phyloP scores from a whole-genome alignment of 2,888 invertebrate species.

The Drosophila emarginata region DNA sequence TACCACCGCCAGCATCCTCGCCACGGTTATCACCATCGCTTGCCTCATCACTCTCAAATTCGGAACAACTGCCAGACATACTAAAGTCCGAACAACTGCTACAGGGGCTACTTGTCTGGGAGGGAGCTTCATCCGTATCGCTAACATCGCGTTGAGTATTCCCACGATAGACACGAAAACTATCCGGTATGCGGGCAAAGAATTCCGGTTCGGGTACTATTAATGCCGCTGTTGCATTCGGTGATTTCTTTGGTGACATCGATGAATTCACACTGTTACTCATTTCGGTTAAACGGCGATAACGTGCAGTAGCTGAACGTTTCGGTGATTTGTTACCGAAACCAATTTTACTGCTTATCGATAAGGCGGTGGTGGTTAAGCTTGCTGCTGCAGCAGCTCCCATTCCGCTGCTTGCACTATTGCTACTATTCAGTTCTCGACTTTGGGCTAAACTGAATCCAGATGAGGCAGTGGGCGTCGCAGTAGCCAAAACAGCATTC shows the following conservation, averaged over 20 bases:
- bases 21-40: constrained; percentile 62
- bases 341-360: constrained; percentile 67
- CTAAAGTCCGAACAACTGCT: constrained; percentile 82
- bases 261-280: constrained; percentile 67
- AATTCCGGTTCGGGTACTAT: constrained; percentile 50
- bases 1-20: constrained; percentile 44
- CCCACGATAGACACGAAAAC: constrained; percentile 84
- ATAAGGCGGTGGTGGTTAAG: constrained; percentile 58
- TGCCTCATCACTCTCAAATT: constrained; percentile 82
- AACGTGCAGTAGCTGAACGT: constrained; percentile 70
- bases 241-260: constrained; percentile 80
- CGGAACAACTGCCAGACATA: constrained; percentile 80
- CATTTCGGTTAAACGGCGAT: constrained; percentile 78
- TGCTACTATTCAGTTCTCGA: constrained; percentile 57
- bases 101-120: constrained; percentile 81
- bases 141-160: constrained; percentile 81
- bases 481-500: constrained; percentile 47
- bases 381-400: constrained; percentile 56
- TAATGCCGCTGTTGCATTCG: constrained; percentile 60
- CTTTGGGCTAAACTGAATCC: constrained; percentile 63
- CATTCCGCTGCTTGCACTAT: constrained; percentile 48
- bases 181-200: constrained; percentile 83
- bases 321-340: constrained; percentile 79
- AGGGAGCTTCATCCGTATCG: constrained; percentile 81
- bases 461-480: constrained; percentile 39